Evolutionary conservation across 2,113 vertebrate species (phyloP).

Genomic region (Sinosuthora webbiana): DNA sequence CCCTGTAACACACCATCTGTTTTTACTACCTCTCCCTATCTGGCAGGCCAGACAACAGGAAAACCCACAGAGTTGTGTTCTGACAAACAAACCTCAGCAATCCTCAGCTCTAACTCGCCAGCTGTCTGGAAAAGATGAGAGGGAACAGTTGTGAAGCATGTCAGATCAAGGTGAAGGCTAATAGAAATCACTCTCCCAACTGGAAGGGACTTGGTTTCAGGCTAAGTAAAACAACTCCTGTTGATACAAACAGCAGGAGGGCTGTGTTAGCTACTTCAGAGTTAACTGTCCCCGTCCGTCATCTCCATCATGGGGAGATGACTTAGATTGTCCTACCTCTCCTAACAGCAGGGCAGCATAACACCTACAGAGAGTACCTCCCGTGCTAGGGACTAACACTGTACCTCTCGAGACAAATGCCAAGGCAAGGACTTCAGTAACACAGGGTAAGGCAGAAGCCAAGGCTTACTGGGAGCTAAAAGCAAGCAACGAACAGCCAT

Average conservation of each 20-base stretch:
- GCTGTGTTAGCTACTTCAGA: not conserved
- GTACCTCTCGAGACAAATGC: rapidly evolving
- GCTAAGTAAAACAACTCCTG: not conserved
- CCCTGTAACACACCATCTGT: not conserved
- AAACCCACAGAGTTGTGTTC: not conserved
- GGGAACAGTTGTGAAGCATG: not conserved
- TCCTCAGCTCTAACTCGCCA: not conserved
- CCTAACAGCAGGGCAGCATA: not conserved
- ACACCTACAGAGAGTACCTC: not conserved
- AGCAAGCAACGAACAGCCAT: rapidly evolving
- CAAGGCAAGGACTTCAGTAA: not conserved
- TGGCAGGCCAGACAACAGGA: not conserved
- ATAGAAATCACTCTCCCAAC: not conserved
- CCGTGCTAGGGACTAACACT: not conserved
- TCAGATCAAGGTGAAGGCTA: not conserved
- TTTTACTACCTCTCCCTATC: not conserved
- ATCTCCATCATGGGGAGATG: too few relatives aligned
- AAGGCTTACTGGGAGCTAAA: not conserved
- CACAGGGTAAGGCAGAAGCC: not conserved
- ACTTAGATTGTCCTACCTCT: not conserved
- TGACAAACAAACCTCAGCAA: not conserved
- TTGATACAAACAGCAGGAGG: not conserved
- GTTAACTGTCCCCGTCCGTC: not conserved
- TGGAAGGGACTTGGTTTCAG: not conserved
- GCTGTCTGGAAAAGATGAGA: not conserved